Percentiles rank a stretch among this genome's conserved stretches.
These are phyloP conservation scores for Palaemon carinicauda DNA, from an alignment of 1,140 invertebrate genomes.

Conservation along the genomic window DNA sequence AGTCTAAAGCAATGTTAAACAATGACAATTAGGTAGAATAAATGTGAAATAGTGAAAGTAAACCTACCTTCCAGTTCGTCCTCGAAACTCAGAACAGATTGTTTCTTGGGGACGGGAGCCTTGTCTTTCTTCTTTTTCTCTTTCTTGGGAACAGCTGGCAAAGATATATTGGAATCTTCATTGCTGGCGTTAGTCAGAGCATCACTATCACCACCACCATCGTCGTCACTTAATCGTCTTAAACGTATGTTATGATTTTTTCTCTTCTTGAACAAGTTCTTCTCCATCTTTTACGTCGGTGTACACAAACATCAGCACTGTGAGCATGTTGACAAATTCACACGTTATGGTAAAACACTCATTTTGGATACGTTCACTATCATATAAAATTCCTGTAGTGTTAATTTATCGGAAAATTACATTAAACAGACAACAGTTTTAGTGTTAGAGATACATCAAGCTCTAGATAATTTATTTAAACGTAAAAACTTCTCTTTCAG, in stretches of 20 bases:
- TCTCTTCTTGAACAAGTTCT: no score
- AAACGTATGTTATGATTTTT: no score
- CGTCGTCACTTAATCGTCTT: constrained; percentile 5
- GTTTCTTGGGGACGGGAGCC: constrained; percentile 33
- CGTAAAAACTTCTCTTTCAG: no score
- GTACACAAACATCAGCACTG: background rate
- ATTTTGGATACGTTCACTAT: no score
- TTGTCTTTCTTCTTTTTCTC: constrained; percentile 40
- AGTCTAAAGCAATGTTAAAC: background rate
- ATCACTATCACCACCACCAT: constrained; percentile 24
- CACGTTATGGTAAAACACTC: no score
- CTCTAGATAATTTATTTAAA: no score
- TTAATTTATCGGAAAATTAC: no score
- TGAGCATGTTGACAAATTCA: background rate
- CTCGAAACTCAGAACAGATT: constrained; percentile 48
- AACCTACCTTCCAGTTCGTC: constrained; percentile 43
- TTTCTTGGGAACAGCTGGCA: background rate
- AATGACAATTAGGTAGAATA: no score
- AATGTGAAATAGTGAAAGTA: background rate
- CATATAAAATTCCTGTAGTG: no score
- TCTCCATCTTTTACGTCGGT: no score
- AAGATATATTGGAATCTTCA: constrained; percentile 25
- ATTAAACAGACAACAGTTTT: no score
- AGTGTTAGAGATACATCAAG: no score
- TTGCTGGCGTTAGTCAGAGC: background rate